Conservation (phyloP, 2,888 invertebrate species). For the Spatulosminthurus flaviceps region DNA sequence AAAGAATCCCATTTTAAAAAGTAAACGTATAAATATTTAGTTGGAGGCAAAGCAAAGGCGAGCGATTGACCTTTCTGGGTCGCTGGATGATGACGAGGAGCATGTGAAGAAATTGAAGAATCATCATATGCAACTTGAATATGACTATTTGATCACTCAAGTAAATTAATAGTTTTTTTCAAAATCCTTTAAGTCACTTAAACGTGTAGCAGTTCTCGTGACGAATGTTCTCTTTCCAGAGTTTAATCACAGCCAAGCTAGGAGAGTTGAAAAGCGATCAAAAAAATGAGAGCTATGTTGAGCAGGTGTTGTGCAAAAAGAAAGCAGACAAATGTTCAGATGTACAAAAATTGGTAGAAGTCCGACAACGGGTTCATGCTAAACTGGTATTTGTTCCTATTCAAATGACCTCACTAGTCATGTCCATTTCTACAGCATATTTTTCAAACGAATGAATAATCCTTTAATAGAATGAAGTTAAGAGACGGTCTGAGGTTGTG, state of each 20-base stretch:
- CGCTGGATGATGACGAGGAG: slow-evolving; percentile 14
- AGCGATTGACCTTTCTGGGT: not conserved
- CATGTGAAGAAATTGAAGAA: slow-evolving; percentile 24
- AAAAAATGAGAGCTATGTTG: not conserved
- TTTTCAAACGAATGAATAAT: not conserved
- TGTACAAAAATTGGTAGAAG: not conserved
- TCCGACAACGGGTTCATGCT: not conserved
- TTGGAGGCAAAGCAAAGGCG: slow-evolving; percentile 35
- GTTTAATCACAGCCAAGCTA: not conserved
- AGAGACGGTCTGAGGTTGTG: not conserved
- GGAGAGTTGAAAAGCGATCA: not conserved
- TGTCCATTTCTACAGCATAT: not conserved
- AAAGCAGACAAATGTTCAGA: not conserved
- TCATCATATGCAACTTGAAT: slow-evolving; percentile 15
- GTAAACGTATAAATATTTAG: no score
- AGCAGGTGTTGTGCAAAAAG: not conserved
- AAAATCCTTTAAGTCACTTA: not conserved
- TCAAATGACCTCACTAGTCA: no score
- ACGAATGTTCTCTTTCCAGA: no score
- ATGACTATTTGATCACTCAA: slow-evolving; percentile 7
- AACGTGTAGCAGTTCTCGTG: no score
- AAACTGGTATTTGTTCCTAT: not conserved
- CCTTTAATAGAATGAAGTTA: not conserved
- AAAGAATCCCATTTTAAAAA: no score
- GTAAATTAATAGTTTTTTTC: not conserved